Conservation (phyloP, 2,888 invertebrate species). For the Altica lythri region DNA sequence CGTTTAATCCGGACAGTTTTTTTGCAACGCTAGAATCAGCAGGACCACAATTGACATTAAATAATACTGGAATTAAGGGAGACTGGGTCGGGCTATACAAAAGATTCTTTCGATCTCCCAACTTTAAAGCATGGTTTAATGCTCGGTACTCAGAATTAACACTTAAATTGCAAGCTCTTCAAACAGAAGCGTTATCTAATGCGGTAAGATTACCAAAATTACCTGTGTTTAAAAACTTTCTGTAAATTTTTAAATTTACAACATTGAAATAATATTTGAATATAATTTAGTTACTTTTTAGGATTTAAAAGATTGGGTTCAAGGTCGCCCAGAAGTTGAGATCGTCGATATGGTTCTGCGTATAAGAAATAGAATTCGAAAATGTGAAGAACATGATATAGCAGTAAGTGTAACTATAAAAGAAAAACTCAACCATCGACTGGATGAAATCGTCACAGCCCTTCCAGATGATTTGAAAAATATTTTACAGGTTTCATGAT, state of each 20-base stretch:
- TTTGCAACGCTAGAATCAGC: constrained; percentile 84
- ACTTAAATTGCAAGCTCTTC: constrained; percentile 86
- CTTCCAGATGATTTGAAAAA: constrained; percentile 87
- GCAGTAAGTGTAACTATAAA: constrained; percentile 66
- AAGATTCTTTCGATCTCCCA: constrained; percentile 88
- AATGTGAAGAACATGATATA: constrained; percentile 59
- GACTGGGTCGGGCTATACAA: constrained; percentile 95
- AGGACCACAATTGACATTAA: constrained; percentile 87
- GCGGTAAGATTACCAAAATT: no score
- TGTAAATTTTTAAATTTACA: not conserved
- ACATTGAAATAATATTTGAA: not conserved
- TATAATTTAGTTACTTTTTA: constrained; percentile 53
- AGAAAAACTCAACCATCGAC: constrained; percentile 68
- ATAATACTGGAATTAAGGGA: constrained; percentile 84
- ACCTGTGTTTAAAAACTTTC: no score
- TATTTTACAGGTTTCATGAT: constrained; percentile 67
- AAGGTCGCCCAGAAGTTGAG: constrained; percentile 94
- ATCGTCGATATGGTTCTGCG: constrained; percentile 96
- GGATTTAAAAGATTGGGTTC: constrained; percentile 90
- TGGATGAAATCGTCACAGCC: constrained; percentile 80
- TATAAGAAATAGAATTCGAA: constrained; percentile 84
- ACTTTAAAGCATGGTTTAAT: constrained; percentile 98
- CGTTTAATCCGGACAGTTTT: constrained; percentile 95
- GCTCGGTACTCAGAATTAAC: constrained; percentile 85
- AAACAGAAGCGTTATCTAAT: constrained; percentile 90